These are phyloP conservation scores for Crambe crambe DNA, from an alignment of 37 sponge, comb jelly and placozoan genomes.

Conservation along the genomic window DNA sequence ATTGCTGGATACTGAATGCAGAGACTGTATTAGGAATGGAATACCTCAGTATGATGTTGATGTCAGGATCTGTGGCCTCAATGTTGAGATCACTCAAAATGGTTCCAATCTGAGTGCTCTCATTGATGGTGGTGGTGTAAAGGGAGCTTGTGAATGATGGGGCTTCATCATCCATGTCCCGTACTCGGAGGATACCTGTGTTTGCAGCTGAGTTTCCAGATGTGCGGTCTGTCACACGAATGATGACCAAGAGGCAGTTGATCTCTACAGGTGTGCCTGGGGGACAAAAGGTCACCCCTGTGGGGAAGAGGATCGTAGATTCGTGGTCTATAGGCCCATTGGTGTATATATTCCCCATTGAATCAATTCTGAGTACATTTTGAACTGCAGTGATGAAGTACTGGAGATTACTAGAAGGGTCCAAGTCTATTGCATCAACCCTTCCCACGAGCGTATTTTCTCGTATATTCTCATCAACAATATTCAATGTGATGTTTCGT, in stretches of 20 bases:
- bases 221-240: conserved; percentile 21
- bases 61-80: conserved; percentile 53
- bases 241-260: conserved; percentile 30
- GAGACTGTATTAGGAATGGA: conserved; percentile 25
- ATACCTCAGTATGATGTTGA: conserved; percentile 36
- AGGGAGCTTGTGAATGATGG: conserved; percentile 35
- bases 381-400: conserved; percentile 29
- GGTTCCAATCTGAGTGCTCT: conserved; percentile 12
- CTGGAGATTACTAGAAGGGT: conserved; percentile 25
- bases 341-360: conserved; percentile 40
- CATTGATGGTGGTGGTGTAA: conserved; percentile 40
- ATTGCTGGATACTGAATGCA: conserved; percentile 20
- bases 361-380: conserved; percentile 32
- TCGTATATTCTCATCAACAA: conserved; percentile 11
- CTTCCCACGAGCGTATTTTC: conserved; percentile 18
- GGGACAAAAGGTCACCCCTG: conserved; percentile 21
- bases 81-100: conserved; percentile 20
- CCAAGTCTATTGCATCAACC: conserved; percentile 44
- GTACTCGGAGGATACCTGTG: conserved; percentile 8
- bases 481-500: conserved; percentile 4
- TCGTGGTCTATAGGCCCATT: conserved; percentile 49
- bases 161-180: conserved; percentile 59
- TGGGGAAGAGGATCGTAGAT: conserved; percentile 8
- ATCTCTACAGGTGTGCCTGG: conserved; percentile 13
- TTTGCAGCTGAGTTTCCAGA: neutral